Percentiles rank a stretch among this genome's conserved stretches.
phyloP scores from a whole-genome alignment of 2,888 invertebrate genomes.

The Phrixothrix hirtus region DNA sequence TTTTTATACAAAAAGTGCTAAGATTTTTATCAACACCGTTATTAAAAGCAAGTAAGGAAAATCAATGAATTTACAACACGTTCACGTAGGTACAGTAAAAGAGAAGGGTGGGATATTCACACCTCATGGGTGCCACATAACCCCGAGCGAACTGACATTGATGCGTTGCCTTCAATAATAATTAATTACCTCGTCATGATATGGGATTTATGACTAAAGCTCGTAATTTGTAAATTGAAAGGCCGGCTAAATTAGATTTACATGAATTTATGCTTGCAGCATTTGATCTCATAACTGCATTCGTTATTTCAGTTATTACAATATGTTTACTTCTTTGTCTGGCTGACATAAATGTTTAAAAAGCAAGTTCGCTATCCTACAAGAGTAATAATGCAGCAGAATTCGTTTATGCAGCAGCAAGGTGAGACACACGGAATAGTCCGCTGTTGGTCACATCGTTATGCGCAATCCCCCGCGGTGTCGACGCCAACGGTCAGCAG shows the following conservation, averaged over 20 bases:
- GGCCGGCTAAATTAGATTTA: slow-evolving; percentile 37
- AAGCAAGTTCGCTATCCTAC: too few species aligned
- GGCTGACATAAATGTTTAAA: too few species aligned
- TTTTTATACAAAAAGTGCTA: slow-evolving; percentile 9
- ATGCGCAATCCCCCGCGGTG: slow-evolving; percentile 31
- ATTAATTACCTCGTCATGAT: slow-evolving; percentile 39
- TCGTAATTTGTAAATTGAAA: slow-evolving; percentile 40
- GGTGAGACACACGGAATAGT: slow-evolving; percentile 15
- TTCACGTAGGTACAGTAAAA: not conserved
- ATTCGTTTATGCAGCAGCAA: not conserved
- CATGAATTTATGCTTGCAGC: slow-evolving; percentile 30
- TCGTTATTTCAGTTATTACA: too few species aligned
- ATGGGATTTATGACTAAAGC: slow-evolving; percentile 38
- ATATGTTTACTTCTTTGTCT: too few species aligned
- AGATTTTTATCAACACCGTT: slow-evolving; percentile 10
- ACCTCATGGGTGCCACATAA: slow-evolving; percentile 5
- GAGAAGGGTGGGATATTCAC: slow-evolving; percentile 9
- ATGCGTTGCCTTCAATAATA: slow-evolving; percentile 38
- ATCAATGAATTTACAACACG: slow-evolving; percentile 11
- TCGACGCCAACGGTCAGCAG: slow-evolving; percentile 30
- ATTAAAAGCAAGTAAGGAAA: slow-evolving; percentile 11
- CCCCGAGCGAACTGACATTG: slow-evolving; percentile 32
- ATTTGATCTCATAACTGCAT: not conserved
- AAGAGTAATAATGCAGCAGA: too few species aligned
- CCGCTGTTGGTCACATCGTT: slow-evolving; percentile 23